Base-by-base conservation (phyloP, 2,888 invertebrate species). In the Cetonia aurata region DNA sequence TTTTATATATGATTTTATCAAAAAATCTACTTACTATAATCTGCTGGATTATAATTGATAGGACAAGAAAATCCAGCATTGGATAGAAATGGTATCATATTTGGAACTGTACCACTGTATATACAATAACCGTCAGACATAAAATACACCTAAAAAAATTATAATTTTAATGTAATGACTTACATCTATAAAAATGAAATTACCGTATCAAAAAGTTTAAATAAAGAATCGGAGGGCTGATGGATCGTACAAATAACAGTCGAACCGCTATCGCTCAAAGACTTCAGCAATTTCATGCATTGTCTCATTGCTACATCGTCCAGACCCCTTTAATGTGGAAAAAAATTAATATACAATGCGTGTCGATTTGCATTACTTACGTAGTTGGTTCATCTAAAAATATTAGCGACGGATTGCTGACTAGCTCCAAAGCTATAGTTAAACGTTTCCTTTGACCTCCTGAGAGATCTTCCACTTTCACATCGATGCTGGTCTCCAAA, bases 351-450 rank as follows among this genome's bases (percentile, higher is more conserved):
- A 55, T n/a, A 15, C n/a, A 31, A 1, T 31, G 1, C 19, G 17
- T 55, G 17, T 25, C 1, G 4, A 55, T 25, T 33, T 33, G 10
- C 55, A 55, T 1, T 9, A 9, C 88, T 88, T 83, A 93, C 93
- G 92, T 92, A 3, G 93, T 93, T 19, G 94, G 93, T 82, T 94
- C 93, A 82, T 94, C 94, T 77, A 94, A 85, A 82, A 93, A 93
- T 82, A 94, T 92, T 46, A 94, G 88, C 0, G 93, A 93, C 8
- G 94, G 94, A 82, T 94, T 94, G 84, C 92, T 94, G 74, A 94
- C 92, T 69, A 94, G 86, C 82, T 94, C 94, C 75, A 93, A 82
- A 0, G 93, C 94, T 2, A 94, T 89, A 0, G 92, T 90, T 6
- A 94, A 86, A 12, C 94, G 86, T 80, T 93, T 94, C 56, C 89